Conservation (phyloP, 2,888 invertebrate genomes). For the Cheilosia vulpina region DNA sequence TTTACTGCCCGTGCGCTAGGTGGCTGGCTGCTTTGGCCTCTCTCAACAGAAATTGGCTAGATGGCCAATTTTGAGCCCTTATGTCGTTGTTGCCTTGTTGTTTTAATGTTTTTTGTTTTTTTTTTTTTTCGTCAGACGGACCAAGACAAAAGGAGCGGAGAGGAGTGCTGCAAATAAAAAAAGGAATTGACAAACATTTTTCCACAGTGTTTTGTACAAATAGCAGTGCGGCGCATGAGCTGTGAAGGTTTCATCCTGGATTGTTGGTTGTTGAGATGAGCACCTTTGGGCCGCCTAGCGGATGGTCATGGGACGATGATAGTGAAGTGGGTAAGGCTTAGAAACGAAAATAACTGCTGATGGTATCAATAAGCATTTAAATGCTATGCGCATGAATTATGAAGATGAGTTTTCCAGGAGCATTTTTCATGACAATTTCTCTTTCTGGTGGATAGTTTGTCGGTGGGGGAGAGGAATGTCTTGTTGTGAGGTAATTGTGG, state of each 20-base stretch:
- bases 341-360: slow-evolving; percentile 70
- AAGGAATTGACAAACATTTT: slow-evolving; percentile 70
- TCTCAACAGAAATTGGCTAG: slow-evolving; percentile 71
- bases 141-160: slow-evolving; percentile 10
- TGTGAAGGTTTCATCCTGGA: slow-evolving; percentile 52
- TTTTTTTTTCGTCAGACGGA: slow-evolving; percentile 4
- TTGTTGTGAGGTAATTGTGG: slow-evolving; percentile 16
- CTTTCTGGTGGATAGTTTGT: neutral
- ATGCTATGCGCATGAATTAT: slow-evolving; percentile 75
- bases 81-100: slow-evolving; percentile 67
- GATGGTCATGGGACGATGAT: slow-evolving; percentile 68
- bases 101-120: slow-evolving; percentile 7
- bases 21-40: slow-evolving; percentile 68
- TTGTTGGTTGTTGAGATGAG: slow-evolving; percentile 62
- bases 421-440: slow-evolving; percentile 40
- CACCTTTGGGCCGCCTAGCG: slow-evolving; percentile 55
- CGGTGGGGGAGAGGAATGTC: neutral
- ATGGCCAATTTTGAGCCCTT: slow-evolving; percentile 75
- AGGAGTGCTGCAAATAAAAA: slow-evolving; percentile 4
- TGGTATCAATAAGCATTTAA: slow-evolving; percentile 75
- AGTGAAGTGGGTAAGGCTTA: slow-evolving; percentile 60
- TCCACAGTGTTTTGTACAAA: slow-evolving; percentile 67
- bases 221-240: slow-evolving; percentile 54
- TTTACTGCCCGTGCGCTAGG: slow-evolving; percentile 68
- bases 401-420: slow-evolving; percentile 75